These are phyloP conservation scores for Prietella phreatophila DNA, from an alignment of 2,113 vertebrate species.

Conservation along the genomic window DNA sequence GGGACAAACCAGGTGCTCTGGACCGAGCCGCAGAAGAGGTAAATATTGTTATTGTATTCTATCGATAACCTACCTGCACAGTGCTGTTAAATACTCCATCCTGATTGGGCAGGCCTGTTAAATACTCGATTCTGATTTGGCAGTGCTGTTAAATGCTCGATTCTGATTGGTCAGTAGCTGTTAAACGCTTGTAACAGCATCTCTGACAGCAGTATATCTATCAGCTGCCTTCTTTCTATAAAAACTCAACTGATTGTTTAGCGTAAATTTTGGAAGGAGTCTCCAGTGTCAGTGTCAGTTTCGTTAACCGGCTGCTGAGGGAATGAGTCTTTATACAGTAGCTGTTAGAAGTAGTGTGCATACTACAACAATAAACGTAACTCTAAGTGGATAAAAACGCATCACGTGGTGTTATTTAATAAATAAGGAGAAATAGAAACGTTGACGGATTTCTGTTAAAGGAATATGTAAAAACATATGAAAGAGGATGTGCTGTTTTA, in stretches of 20 bases:
- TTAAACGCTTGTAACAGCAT: neutral
- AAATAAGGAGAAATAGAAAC: neutral
- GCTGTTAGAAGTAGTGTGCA: neutral
- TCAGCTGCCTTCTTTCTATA: neutral
- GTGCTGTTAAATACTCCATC: neutral
- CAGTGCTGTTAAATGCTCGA: neutral
- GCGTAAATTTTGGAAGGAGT: neutral
- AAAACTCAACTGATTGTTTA: neutral
- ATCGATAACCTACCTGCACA: neutral
- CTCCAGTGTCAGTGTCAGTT: neutral
- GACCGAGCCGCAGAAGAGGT: constrained; percentile 64
- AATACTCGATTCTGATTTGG: neutral
- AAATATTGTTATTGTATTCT: neutral
- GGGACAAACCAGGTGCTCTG: constrained; percentile 60
- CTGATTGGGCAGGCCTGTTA: neutral
- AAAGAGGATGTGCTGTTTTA: neutral
- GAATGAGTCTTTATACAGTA: neutral
- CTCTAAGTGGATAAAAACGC: neutral
- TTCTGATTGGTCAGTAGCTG: neutral
- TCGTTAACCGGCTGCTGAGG: neutral
- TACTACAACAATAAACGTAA: neutral
- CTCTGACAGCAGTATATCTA: neutral
- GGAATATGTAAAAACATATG: neutral
- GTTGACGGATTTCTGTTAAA: neutral
- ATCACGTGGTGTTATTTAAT: neutral